Evolutionary conservation across 2,797 vertebrate species (phyloP).

Genomic region (Vespertilio murinus): DNA sequence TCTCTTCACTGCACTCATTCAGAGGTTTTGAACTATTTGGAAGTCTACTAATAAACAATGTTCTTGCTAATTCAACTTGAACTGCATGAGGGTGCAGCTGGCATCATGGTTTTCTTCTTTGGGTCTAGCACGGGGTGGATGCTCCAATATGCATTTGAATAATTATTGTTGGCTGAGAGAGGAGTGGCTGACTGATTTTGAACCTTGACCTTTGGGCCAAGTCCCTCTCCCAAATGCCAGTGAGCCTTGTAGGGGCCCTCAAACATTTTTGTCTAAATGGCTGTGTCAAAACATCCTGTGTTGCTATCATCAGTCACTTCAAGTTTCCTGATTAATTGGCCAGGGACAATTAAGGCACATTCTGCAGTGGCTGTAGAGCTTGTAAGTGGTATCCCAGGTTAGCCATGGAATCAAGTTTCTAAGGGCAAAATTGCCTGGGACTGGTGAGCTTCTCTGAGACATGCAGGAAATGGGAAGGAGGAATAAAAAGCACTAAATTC

Average conservation of each 20-base stretch:
- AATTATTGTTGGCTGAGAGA: background rate
- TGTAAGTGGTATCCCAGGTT: background rate
- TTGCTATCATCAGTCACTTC: constrained; percentile 44
- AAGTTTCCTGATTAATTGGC: constrained; percentile 54
- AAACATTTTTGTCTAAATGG: constrained; percentile 49
- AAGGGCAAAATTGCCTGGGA: constrained; percentile 11
- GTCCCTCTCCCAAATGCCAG: background rate
- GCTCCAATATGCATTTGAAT: background rate
- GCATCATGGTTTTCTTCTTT: background rate
- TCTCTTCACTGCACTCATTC: background rate
- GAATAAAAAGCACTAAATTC: constrained; percentile 63
- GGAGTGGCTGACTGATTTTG: background rate
- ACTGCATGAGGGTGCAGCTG: background rate
- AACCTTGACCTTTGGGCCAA: background rate
- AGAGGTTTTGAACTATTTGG: background rate
- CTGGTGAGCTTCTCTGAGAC: constrained; percentile 59
- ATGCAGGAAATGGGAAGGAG: constrained; percentile 57
- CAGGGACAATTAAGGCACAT: background rate
- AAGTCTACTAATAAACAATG: background rate
- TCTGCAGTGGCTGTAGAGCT: background rate
- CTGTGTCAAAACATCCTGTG: constrained; percentile 70
- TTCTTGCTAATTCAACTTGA: background rate
- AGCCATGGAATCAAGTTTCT: constrained; percentile 3
- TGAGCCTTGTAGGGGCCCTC: background rate
- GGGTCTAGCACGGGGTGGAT: background rate